phyloP scores from a whole-genome alignment of 2,888 invertebrate species.

The Zygothrica quintamaculata region DNA sequence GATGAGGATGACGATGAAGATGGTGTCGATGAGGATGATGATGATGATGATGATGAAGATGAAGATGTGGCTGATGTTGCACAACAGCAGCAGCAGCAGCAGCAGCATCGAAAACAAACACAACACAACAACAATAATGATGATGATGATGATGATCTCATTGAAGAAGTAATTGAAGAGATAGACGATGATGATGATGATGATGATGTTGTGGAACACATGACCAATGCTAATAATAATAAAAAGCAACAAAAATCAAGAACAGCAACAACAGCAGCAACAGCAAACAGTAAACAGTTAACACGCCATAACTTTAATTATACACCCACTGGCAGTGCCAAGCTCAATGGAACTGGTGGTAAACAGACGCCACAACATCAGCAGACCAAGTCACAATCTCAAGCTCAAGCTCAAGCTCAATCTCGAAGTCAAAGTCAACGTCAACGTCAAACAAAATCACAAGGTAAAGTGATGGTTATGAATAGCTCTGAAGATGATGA shows the following conservation, averaged over 20 bases:
- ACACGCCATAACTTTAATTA: conserved; percentile 22
- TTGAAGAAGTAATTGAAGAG: conserved; percentile 58
- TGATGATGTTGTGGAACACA: conserved; percentile 45
- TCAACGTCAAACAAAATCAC: conserved; percentile 17
- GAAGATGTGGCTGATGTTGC: conserved; percentile 36
- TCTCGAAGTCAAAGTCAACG: too few relatives aligned
- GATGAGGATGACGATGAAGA: conserved; percentile 46
- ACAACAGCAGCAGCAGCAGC: conserved; percentile 9
- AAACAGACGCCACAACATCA: conserved; percentile 7
- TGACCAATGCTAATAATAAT: conserved; percentile 50
- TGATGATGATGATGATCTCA: conserved; percentile 47
- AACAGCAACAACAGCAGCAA: too few relatives aligned
- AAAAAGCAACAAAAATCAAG: neutral
- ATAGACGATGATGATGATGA: conserved; percentile 46
- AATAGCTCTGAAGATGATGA: conserved; percentile 46
- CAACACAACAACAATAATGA: conserved; percentile 32
- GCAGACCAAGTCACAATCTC: conserved; percentile 28
- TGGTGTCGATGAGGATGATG: conserved; percentile 44
- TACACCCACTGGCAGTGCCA: conserved; percentile 14
- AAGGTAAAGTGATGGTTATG: conserved; percentile 20
- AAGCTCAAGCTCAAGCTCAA: too few relatives aligned
- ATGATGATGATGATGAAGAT: conserved; percentile 45
- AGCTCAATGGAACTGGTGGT: conserved; percentile 51
- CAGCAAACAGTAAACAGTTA: neutral
- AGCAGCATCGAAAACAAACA: conserved; percentile 27